Evolutionary conservation across 2,113 vertebrate species (phyloP), one percentile per base, ranked within the genome.

Genomic region (Bubo bubo): DNA sequence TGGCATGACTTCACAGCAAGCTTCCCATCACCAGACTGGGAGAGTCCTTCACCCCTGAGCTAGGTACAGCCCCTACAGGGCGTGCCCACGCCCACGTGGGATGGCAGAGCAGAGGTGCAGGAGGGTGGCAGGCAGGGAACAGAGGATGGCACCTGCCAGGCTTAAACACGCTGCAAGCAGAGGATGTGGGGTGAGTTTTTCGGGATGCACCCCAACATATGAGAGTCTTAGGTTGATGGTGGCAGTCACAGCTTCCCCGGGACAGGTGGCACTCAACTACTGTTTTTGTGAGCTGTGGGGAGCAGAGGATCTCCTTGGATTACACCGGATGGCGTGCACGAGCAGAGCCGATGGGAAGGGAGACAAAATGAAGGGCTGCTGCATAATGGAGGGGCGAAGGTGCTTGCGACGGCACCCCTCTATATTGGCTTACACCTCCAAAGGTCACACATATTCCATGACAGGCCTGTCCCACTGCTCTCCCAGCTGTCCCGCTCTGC

Each of bases 381-480:
- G 17, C 1, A 2, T 93, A 87, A 96, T 90, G 96, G 96, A 95
- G 94, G 91, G 94, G 91, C 1, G 2, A 91, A 72, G 82, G 89
- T 47, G 53, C 62, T 68, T 45, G 72, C 28, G 1, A 52, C 0
- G 9, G 89, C 86, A 73, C 93, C 96, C 83, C 91, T 94, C 91
- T 91, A 73, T 53, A 95, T 97, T 96, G 93, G 81, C 79, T 96
- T 97, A 95, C 95, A 97, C 62, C 81, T 95, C 88, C 91, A 97
- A 97, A 97, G 89, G 95, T 96, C 94, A 95, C 41, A 34, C 67
- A 94, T 79, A 96, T 97, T 97, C 93, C 91, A 73, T 97, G 95
- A 97, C 94, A 95, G 53, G 56, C 89, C 74, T 76, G 77, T 47
- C 66, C 70, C 1, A n/a, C 80, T 0, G 19, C 77, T 67, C 58